Base-by-base conservation (phyloP, 2,888 invertebrate species). In the Notodonta ziczac region DNA sequence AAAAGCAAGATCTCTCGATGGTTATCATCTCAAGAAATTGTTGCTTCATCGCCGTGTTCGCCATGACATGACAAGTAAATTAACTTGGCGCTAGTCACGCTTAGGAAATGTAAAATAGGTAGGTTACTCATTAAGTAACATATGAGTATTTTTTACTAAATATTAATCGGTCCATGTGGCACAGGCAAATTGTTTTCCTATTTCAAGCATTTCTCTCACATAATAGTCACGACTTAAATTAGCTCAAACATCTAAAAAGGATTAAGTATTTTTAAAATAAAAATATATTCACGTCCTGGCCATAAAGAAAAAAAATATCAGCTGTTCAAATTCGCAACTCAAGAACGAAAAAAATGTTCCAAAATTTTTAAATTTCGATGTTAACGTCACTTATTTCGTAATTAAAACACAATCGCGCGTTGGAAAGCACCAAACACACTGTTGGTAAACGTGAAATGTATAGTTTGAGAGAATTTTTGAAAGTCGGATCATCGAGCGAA, bases 391-490 rank as follows among this genome's bases (percentile, higher is more conserved):
- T 56, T 53, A 35, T 35, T 53, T 13, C 44, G 10, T 44, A 60
- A 57, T 48, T 42, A 54, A 61, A 62, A 64, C 56, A 58, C 57
- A 56, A 58, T 54, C 59, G 57, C 67, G 56, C 68, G 68, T 67
- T 50, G 60, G 74, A 75, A 67, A 74, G 73, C 72, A 72, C 62
- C 76, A 76, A 82, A 84, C 81, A 77, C 72, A 87, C 86, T 86
- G 82, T 72, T 73, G 69, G 76, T 76, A 79, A 81, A 84, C 83
- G 82, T 79, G 74, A 72, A 67, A 60, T 69, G 80, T 75, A 78
- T 79, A 81, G 76, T 81, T 78, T 78, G 76, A 81, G 86, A 85
- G 86, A 83, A 85, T 90, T 93, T 93, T 93, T 86, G 92, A 92
- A 93, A 92, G 91, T 91, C 80, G 80, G 81, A 67, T 76, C 86